Evolutionary conservation across 2,888 invertebrate genomes (phyloP).

Genomic region (Athrips mouffetella): DNA sequence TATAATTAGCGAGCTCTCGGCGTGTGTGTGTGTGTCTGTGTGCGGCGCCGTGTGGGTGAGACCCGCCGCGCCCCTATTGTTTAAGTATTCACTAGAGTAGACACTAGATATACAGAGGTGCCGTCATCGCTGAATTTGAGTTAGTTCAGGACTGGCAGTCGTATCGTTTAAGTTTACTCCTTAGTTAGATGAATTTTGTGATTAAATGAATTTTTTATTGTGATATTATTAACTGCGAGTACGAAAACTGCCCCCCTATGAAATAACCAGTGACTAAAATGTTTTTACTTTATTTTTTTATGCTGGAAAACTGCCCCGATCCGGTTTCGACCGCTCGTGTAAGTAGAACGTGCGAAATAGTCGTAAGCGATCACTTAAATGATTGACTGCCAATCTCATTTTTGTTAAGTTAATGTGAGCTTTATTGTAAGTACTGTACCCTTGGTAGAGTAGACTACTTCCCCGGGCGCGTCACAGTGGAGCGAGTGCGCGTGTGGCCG

Average conservation of each 20-base stretch:
- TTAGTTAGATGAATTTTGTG: slow-evolving; percentile 35
- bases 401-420: slow-evolving; percentile 47
- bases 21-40: no score
- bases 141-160: slow-evolving; percentile 70
- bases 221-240: slow-evolving; percentile 14
- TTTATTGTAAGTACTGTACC: slow-evolving; percentile 61
- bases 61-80: no score
- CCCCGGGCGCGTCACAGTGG: slow-evolving; percentile 63
- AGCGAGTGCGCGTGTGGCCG: slow-evolving; percentile 38
- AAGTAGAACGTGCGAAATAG: not conserved
- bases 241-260: not conserved
- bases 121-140: slow-evolving; percentile 75
- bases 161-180: slow-evolving; percentile 42
- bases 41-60: no score
- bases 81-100: slow-evolving; percentile 73
- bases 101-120: slow-evolving; percentile 62
- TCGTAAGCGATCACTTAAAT: slow-evolving; percentile 35
- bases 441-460: slow-evolving; percentile 64
- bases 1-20: no score
- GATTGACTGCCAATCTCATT: slow-evolving; percentile 68
- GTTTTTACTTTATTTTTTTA: slow-evolving; percentile 22
- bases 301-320: no score
- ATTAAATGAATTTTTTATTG: slow-evolving; percentile 45
- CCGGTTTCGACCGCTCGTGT: no score
- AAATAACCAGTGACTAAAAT: slow-evolving; percentile 7